These are phyloP conservation scores for Agriopis leucophaearia DNA, from an alignment of 2,888 invertebrate genomes.

Conservation along the genomic window DNA sequence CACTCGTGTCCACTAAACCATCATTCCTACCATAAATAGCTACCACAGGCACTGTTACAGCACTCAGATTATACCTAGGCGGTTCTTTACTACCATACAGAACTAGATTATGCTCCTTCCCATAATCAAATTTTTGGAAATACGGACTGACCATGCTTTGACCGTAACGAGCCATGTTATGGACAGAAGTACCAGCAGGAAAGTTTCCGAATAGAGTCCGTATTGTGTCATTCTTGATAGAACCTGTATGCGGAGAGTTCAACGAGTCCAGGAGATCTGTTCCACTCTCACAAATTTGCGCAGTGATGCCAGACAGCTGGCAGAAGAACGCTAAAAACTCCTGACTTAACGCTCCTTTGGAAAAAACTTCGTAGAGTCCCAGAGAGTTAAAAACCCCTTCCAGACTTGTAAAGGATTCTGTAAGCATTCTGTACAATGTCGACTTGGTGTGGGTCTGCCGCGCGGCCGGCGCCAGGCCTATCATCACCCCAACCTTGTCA, in stretches of 20 bases:
- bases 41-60: conserved; percentile 62
- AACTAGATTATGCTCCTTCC: conserved; percentile 58
- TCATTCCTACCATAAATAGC: conserved; percentile 72
- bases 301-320: conserved; percentile 55
- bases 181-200: conserved; percentile 67
- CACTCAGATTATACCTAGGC: conserved; percentile 65
- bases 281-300: conserved; percentile 53
- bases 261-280: conserved; percentile 56
- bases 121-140: conserved; percentile 72
- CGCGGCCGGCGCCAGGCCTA: conserved; percentile 88
- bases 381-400: conserved; percentile 49
- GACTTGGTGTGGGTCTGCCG: conserved; percentile 77
- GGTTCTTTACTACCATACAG: conserved; percentile 62
- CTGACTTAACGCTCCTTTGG: conserved; percentile 62
- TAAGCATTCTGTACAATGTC: conserved; percentile 47
- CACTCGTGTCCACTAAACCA: conserved; percentile 87
- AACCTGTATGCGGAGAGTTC: conserved; percentile 60
- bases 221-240: conserved; percentile 61
- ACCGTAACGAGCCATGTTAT: conserved; percentile 68
- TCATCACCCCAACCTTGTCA: conserved; percentile 86
- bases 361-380: conserved; percentile 62
- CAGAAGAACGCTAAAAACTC: conserved; percentile 66
- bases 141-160: conserved; percentile 58
- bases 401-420: conserved; percentile 43
- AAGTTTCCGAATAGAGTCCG: conserved; percentile 63